Base-by-base conservation (phyloP, 2,888 invertebrate species). In the Dorcus parallelipipedus region DNA sequence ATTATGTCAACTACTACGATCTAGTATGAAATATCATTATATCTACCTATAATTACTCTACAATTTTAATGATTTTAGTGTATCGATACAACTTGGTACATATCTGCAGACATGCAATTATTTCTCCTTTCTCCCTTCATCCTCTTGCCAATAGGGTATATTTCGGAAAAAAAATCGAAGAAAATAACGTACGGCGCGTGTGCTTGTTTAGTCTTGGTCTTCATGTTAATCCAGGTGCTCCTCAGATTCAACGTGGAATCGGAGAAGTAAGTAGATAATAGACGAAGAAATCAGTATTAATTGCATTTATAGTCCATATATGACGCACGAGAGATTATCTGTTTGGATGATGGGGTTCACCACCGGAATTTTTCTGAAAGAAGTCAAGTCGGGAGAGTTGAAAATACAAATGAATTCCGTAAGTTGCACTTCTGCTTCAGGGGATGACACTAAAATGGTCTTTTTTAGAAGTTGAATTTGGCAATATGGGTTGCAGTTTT, bases 271-370 rank as follows among this genome's bases (percentile, higher is more conserved):
- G 26, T 33, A 33, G 26, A 33, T 33, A 3, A 33, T 7, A 6
- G 3, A 33, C 3, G 26, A 3, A 33, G 7, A 7, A 6, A 33
- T 7, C 7, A 33, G 6, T 6, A 42, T 7, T 42, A 42, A 42
- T 14, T 2, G 42, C 23, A 38, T 50, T 64, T 59, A 10, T 23
- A 62, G 62, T 40, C 57, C 56, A 41, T 62, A 62, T 26, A 61
- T 59, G 53, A 64, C 64, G 0, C 64, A 64, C 41, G 48, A 49
- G 9, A 52, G 60, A 10, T 26, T 60, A 23, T 56, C 62, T 14
- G 51, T 58, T 9, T 64, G 59, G 49, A 54, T 53, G 4, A 56
- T 64, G 14, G 64, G 64, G 17, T 57, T 64, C 5, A 40, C 57
- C 4, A 45, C 57, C 33, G 64, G 62, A 14, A 56, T 64, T 50